A percentile compares a stretch with the other conserved stretches of the same genome.
Evolutionary conservation across 2,113 vertebrate species (phyloP).

Genomic region (Naja naja): DNA sequence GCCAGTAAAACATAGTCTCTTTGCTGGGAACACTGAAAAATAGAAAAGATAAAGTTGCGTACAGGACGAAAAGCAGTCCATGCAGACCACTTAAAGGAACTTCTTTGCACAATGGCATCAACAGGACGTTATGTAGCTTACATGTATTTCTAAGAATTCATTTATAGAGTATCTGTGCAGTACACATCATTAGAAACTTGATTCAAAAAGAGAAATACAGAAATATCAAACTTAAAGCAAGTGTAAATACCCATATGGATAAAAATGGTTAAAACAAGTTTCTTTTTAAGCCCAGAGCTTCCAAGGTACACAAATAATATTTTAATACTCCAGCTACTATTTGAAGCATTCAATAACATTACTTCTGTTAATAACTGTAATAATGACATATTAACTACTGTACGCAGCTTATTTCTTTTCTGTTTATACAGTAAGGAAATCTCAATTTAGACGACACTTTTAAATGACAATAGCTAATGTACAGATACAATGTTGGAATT

Average conservation of each 20-base stretch:
- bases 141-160: background rate
- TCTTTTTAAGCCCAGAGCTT: background rate
- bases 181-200: background rate
- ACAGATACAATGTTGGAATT: background rate
- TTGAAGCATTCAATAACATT: background rate
- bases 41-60: background rate
- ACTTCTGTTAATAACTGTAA: background rate
- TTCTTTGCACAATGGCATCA: background rate
- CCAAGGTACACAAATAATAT: background rate
- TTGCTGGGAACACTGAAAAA: conserved; percentile 78
- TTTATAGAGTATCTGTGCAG: background rate
- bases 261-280: background rate
- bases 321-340: background rate
- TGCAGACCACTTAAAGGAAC: background rate
- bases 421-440: background rate
- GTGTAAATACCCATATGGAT: background rate
- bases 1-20: conserved; percentile 86
- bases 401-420: background rate
- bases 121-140: background rate
- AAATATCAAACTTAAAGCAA: background rate
- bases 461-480: background rate
- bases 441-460: background rate
- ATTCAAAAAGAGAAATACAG: background rate
- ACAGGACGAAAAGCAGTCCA: background rate
- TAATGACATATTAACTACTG: background rate